Evolutionary conservation across 2,888 invertebrate species (phyloP).

Genomic region (Lasioglossum villosulum): DNA sequence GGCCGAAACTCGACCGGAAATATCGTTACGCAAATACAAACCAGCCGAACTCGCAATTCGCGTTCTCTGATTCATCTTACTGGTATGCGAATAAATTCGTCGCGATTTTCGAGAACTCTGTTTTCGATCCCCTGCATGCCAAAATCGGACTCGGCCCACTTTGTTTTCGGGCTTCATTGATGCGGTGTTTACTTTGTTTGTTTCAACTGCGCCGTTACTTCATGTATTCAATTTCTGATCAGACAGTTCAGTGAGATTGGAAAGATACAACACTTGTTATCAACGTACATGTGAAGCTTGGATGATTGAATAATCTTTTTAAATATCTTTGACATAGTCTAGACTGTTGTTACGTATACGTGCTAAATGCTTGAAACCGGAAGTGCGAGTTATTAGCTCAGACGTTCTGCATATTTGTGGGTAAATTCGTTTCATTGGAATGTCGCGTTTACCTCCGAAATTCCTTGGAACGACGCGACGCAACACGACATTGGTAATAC

Average conservation of each 20-base stretch:
- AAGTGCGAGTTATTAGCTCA: neutral
- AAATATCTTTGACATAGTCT: neutral
- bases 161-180: conserved; percentile 26
- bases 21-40: conserved; percentile 59
- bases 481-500: neutral
- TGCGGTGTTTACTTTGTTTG: neutral
- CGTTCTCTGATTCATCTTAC: conserved; percentile 59
- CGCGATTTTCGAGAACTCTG: conserved; percentile 53
- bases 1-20: conserved; percentile 43
- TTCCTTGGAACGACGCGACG: neutral
- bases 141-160: conserved; percentile 50
- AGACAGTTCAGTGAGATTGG: neutral
- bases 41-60: conserved; percentile 47
- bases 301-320: neutral
- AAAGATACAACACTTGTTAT: neutral
- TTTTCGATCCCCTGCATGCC: conserved; percentile 42
- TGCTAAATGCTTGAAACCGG: neutral
- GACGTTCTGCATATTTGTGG: neutral
- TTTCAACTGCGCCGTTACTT: neutral
- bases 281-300: too few relatives aligned
- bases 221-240: neutral
- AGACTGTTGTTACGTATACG: neutral
- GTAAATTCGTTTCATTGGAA: neutral
- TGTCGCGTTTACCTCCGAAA: conserved; percentile 5
- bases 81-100: conserved; percentile 64